Percentiles rank a stretch among this genome's conserved stretches.
Evolutionary conservation across 2,113 vertebrate genomes (phyloP).

Genomic region (Misgurnus mizolepis): DNA sequence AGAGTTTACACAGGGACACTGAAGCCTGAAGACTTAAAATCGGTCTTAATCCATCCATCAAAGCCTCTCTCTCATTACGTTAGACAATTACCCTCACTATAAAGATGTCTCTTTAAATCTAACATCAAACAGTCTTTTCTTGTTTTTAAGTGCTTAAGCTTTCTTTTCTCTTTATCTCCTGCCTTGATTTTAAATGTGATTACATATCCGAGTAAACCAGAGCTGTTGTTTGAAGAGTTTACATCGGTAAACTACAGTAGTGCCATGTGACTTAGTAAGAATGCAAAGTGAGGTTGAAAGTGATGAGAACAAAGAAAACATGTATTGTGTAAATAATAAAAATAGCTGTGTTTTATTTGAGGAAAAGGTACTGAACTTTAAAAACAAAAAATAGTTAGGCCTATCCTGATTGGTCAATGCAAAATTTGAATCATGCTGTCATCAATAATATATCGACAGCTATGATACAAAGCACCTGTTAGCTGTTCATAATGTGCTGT

Average conservation of each 20-base stretch:
- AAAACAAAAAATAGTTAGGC: no score
- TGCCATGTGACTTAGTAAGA: background rate
- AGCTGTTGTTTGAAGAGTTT: slow-evolving; percentile 11
- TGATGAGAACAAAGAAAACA: background rate
- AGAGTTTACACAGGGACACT: slow-evolving; percentile 42
- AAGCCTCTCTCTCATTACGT: slow-evolving; percentile 41
- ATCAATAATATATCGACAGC: no score
- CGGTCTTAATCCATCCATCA: slow-evolving; percentile 44
- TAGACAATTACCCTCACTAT: slow-evolving; percentile 33
- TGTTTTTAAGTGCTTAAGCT: slow-evolving; percentile 8
- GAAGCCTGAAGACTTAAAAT: slow-evolving; percentile 45
- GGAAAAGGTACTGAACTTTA: background rate
- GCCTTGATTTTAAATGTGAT: slow-evolving; percentile 30
- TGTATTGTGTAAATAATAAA: no score
- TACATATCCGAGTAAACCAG: slow-evolving; percentile 23
- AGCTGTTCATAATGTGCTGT: no score
- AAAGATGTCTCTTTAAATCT: slow-evolving; percentile 32
- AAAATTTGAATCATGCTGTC: no score
- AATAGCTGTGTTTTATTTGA: no score
- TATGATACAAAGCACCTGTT: no score
- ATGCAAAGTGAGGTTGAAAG: background rate
- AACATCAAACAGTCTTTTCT: slow-evolving; percentile 13
- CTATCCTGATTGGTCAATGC: no score
- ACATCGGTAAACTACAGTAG: background rate
- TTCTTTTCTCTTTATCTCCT: slow-evolving; percentile 13